Evolutionary conservation across 2,797 vertebrate species (phyloP).

Genomic region (Tinamus major): DNA sequence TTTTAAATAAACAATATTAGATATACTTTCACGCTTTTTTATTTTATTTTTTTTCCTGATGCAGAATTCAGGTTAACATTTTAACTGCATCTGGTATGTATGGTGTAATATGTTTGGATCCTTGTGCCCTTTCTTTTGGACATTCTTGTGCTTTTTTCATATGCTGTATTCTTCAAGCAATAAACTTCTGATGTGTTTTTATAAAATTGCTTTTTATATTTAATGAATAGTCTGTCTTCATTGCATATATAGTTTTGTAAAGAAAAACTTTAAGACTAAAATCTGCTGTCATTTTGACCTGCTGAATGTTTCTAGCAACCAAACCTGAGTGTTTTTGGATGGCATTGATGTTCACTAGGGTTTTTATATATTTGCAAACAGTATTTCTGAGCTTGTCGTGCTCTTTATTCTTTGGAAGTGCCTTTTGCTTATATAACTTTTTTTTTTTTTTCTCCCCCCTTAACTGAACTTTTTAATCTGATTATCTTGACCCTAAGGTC

Average conservation of each 20-base stretch:
- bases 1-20: slow-evolving; percentile 78
- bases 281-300: not conserved
- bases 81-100: slow-evolving; percentile 86
- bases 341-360: not conserved
- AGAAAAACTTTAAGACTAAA: not conserved
- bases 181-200: slow-evolving; percentile 92
- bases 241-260: slow-evolving; percentile 26
- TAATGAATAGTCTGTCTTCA: slow-evolving; percentile 71
- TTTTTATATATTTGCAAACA: slow-evolving; percentile 25
- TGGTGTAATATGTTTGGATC: slow-evolving; percentile 84
- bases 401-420: slow-evolving; percentile 25
- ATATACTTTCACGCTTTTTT: slow-evolving; percentile 82
- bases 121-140: slow-evolving; percentile 88
- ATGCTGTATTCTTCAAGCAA: slow-evolving; percentile 99
- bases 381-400: not conserved
- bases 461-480: not conserved
- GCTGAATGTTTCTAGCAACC: not conserved
- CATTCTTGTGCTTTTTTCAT: slow-evolving; percentile 89
- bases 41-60: slow-evolving; percentile 76
- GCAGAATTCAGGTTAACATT: slow-evolving; percentile 86
- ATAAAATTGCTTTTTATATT: slow-evolving; percentile 83
- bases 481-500: not conserved
- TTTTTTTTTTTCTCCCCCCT: slow-evolving; percentile 30
- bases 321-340: not conserved
- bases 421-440: slow-evolving; percentile 8